Base-by-base conservation (phyloP, 2,113 vertebrate species). In the Misgurnus anguillicaudatus region DNA sequence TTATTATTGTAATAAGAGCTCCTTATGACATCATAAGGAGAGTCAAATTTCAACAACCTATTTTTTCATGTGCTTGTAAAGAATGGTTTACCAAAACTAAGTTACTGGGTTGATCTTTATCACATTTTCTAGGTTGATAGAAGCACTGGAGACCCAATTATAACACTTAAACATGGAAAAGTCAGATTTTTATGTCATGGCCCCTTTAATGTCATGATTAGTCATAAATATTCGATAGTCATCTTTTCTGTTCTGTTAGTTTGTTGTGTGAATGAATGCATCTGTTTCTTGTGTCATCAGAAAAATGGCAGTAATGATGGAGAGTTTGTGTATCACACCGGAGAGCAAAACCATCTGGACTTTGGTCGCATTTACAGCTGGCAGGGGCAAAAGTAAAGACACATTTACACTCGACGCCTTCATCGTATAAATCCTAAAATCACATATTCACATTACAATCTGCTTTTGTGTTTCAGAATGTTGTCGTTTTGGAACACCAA, bases 271-370 rank as follows among this genome's bases (percentile, higher is more conserved):
- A 38, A 16, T 72, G 48, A 17, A 72, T 11, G 17, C 39, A 2
- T 70, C 53, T 21, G 61, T 4, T 51, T 36, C 36, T 38, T 47
- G 9, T 71, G 36, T 84, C 17, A 38, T 80, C 86, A 99, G 98
- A 98, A 95, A 95, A 99, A 99, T 16, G 94, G 94, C 51, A 95
- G 90, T 0, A 86, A 91, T 62, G 85, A 94, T 6, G 97, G 96
- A 38, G 94, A 96, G 42, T 98, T 98, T 64, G 86, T 98, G 82
- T 95, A 95, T 84, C 90, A 95, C 79, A 98, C 95, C 0, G 98
- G 98, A 82, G 86, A 93, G 71, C 82, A 90, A 0, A 91, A 83
- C 91, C 97, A 96, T 83, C 84, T 96, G 88, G 94, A 99, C 87
- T 99, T 97, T 81, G 91, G 95, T 48, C 95, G 91, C 68, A 94